These are phyloP conservation scores for Mactromeris polynyma DNA, from an alignment of 2,888 invertebrate genomes.

Conservation along the genomic window DNA sequence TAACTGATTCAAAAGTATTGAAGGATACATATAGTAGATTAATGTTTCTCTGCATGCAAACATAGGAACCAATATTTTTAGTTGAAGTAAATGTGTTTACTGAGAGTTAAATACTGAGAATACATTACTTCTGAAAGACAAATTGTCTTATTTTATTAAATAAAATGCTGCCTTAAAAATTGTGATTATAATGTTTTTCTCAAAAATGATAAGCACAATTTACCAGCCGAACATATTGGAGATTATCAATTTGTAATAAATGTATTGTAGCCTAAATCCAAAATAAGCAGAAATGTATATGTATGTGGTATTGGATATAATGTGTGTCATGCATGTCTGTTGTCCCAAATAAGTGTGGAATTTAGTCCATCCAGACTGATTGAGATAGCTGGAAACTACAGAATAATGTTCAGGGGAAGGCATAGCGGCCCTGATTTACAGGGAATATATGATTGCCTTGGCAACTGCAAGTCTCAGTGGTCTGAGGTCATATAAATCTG, in stretches of 20 bases:
- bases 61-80: not conserved
- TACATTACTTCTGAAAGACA: not conserved
- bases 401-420: not conserved
- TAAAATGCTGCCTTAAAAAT: not conserved
- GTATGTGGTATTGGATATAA: not conserved
- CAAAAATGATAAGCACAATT: not conserved
- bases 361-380: not conserved
- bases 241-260: not conserved
- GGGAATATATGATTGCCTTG: no score
- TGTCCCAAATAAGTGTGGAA: not conserved
- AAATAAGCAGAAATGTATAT: not conserved
- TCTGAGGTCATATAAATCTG: no score
- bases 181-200: not conserved
- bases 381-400: not conserved
- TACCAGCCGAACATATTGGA: not conserved
- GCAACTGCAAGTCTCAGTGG: no score
- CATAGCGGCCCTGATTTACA: no score
- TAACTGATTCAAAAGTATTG: not conserved
- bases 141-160: not conserved
- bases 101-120: not conserved
- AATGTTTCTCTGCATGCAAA: not conserved
- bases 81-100: not conserved
- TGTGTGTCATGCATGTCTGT: not conserved
- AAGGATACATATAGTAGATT: not conserved
- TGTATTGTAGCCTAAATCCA: not conserved